phyloP scores from a whole-genome alignment of 2,888 invertebrate genomes.

The Pilophorus perplexus region DNA sequence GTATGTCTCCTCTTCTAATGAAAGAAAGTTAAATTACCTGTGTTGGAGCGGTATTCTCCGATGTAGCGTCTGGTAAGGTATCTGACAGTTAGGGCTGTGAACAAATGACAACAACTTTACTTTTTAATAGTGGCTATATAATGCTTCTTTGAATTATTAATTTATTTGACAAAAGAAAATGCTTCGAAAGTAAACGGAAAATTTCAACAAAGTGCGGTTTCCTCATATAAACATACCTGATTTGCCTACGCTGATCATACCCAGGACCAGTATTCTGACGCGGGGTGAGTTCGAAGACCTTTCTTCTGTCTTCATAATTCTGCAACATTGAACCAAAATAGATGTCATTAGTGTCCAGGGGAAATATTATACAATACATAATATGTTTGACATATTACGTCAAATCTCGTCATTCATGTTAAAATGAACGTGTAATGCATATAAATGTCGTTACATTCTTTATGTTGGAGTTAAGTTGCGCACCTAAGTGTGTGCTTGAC shows the following conservation, averaged over 20 bases:
- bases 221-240: constrained; percentile 60
- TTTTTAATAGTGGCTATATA: background rate
- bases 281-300: constrained; percentile 62
- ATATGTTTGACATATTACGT: background rate
- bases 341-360: background rate
- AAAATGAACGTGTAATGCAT: background rate
- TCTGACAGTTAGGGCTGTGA: constrained; percentile 71
- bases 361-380: too few relatives aligned
- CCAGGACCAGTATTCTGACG: constrained; percentile 71
- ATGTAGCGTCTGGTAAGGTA: constrained; percentile 75
- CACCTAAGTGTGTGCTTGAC: too few relatives aligned
- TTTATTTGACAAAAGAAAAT: background rate
- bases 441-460: too few relatives aligned
- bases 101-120: constrained; percentile 21
- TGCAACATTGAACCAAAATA: constrained; percentile 31
- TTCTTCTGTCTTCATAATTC: constrained; percentile 61
- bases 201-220: background rate
- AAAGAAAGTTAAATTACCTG: constrained; percentile 64
- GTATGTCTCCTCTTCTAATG: background rate
- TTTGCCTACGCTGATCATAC: constrained; percentile 75
- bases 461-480: too few relatives aligned
- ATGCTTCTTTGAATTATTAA: background rate
- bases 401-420: background rate
- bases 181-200: background rate
- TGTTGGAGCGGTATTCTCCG: constrained; percentile 77